Conservation (phyloP, 2,113 vertebrate species). For the Entelurus aequoreus region DNA sequence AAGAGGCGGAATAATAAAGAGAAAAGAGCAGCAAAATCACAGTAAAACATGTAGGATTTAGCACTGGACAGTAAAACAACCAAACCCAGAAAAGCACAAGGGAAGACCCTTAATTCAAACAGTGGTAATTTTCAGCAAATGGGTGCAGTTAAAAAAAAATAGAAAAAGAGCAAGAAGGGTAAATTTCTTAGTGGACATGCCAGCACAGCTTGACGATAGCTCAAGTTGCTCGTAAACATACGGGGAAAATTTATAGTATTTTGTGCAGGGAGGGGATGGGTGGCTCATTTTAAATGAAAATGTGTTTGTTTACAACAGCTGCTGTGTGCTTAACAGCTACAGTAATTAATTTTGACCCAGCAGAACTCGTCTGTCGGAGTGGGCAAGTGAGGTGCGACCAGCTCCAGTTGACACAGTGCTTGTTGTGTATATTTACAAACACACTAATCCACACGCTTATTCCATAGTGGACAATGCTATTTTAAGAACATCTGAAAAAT, state of each 20-base stretch:
- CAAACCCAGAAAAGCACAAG: constrained; percentile 21
- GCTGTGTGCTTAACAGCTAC: constrained; percentile 66
- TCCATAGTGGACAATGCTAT: constrained; percentile 40
- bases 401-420: constrained; percentile 35
- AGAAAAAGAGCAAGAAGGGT: constrained; percentile 14
- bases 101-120: constrained; percentile 36
- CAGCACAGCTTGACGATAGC: constrained; percentile 43
- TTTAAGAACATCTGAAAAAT: constrained; percentile 41
- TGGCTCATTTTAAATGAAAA: constrained; percentile 66
- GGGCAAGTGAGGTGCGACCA: constrained; percentile 31
- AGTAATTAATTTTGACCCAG: constrained; percentile 73
- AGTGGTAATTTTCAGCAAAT: constrained; percentile 16
- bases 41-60: constrained; percentile 11
- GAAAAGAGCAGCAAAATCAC: constrained; percentile 4
- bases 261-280: constrained; percentile 10
- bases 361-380: constrained; percentile 47
- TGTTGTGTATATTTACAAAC: constrained; percentile 27
- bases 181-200: constrained; percentile 32
- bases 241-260: constrained; percentile 43
- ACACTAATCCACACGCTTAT: constrained; percentile 11
- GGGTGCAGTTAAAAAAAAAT: constrained; percentile 20
- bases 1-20: constrained; percentile 13
- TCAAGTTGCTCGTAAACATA: constrained; percentile 50
- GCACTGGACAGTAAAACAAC: constrained; percentile 5
- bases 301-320: constrained; percentile 73